phyloP scores from a whole-genome alignment of 2,797 vertebrate genomes.

The Acropternis orthonyx region DNA sequence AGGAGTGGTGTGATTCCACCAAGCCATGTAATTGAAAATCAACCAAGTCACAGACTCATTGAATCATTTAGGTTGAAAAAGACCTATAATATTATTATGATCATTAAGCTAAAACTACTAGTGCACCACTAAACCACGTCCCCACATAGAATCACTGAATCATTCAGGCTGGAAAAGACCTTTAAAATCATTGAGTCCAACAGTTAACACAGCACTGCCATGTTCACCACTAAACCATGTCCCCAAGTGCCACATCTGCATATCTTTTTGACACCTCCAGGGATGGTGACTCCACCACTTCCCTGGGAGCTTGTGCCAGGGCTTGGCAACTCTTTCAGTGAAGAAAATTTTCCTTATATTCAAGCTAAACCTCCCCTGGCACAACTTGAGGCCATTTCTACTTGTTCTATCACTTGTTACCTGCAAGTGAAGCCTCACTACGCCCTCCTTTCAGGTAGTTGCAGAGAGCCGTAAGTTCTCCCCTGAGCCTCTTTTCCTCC shows the following conservation, averaged over 20 bases:
- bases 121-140: background rate
- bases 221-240: background rate
- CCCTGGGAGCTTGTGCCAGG: background rate
- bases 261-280: rapidly evolving
- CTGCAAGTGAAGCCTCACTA: background rate
- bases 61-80: background rate
- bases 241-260: background rate
- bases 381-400: background rate
- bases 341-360: background rate
- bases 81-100: background rate
- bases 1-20: background rate
- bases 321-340: rapidly evolving
- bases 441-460: background rate
- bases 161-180: background rate
- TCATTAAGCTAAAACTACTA: background rate
- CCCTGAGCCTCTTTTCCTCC: background rate
- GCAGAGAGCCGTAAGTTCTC: background rate
- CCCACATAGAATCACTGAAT: background rate
- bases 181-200: background rate
- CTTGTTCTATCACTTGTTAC: no score
- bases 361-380: background rate
- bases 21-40: background rate
- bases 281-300: no score
- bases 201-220: background rate
- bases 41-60: background rate